These are phyloP conservation scores for Panthera leo DNA, from an alignment of 2,113 vertebrate genomes.

Conservation along the genomic window DNA sequence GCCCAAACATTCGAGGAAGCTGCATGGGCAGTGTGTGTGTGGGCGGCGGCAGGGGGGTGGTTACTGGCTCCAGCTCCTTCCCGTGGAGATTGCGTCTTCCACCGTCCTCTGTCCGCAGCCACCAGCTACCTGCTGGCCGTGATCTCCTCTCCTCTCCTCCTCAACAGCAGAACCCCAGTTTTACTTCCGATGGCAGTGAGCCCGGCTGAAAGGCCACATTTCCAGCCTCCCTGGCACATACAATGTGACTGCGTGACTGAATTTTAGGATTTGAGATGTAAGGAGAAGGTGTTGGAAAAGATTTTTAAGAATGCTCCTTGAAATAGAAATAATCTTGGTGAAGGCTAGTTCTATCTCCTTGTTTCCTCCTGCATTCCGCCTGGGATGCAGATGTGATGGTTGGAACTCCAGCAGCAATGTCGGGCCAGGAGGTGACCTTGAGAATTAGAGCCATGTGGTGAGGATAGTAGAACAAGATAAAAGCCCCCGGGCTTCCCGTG, in stretches of 20 bases:
- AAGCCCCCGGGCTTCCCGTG: not conserved
- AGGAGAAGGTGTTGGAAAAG: not conserved
- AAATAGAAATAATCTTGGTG: not conserved
- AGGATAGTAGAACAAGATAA: not conserved
- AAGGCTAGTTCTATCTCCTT: not conserved
- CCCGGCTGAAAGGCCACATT: not conserved
- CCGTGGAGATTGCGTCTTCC: not conserved
- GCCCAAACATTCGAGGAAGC: not conserved
- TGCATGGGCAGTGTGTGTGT: not conserved
- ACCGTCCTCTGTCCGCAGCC: not conserved
- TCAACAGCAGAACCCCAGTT: not conserved
- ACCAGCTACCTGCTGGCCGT: not conserved
- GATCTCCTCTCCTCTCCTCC: not conserved
- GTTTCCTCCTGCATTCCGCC: not conserved
- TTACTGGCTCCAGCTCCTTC: not conserved
- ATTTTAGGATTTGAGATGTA: conserved; percentile 20
- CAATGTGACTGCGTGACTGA: not conserved
- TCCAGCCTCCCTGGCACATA: not conserved
- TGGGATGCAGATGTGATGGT: not conserved
- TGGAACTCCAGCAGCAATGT: not conserved
- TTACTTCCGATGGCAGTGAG: not conserved
- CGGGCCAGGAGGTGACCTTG: conserved; percentile 23
- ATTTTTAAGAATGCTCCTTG: conserved; percentile 17
- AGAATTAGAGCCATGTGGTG: not conserved
- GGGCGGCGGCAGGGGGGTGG: accelerated